Evolutionary conservation across 2,888 invertebrate species (phyloP).

Genomic region (Acanthosoma haemorrhoidale): DNA sequence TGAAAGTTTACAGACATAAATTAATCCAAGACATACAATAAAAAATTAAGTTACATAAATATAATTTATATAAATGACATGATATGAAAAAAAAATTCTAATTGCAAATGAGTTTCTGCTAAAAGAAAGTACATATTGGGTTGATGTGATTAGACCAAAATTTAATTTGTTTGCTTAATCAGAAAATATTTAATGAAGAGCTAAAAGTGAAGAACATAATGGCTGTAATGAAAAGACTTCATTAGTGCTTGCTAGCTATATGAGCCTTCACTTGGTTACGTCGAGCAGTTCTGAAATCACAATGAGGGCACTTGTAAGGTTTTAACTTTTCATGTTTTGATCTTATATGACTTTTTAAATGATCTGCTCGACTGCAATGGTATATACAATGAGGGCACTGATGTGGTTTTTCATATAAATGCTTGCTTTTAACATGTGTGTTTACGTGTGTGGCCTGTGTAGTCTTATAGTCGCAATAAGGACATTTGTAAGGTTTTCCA

Average conservation of each 20-base stretch:
- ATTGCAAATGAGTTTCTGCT: too few species aligned
- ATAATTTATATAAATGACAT: too few species aligned
- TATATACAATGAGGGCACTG: neutral
- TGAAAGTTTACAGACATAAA: too few species aligned
- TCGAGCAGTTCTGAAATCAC: conserved; percentile 45
- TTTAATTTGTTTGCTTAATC: too few species aligned
- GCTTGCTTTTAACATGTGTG: neutral
- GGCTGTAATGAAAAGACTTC: too few species aligned
- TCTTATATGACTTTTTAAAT: neutral
- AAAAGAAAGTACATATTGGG: too few species aligned
- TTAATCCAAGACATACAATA: too few species aligned
- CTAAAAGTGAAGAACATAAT: too few species aligned
- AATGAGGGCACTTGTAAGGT: conserved; percentile 58
- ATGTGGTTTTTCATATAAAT: neutral
- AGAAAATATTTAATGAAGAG: too few species aligned
- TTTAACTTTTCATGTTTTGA: neutral
- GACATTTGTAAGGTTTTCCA: neutral
- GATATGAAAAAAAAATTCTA: too few species aligned
- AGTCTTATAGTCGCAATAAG: neutral
- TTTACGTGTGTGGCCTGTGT: neutral
- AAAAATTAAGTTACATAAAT: too few species aligned
- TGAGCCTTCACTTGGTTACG: neutral
- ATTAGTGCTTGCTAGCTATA: neutral
- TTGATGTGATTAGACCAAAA: too few species aligned
- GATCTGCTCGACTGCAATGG: neutral